Evolutionary conservation across 2,113 vertebrate species (phyloP).

Genomic region (Galemys pyrenaicus): DNA sequence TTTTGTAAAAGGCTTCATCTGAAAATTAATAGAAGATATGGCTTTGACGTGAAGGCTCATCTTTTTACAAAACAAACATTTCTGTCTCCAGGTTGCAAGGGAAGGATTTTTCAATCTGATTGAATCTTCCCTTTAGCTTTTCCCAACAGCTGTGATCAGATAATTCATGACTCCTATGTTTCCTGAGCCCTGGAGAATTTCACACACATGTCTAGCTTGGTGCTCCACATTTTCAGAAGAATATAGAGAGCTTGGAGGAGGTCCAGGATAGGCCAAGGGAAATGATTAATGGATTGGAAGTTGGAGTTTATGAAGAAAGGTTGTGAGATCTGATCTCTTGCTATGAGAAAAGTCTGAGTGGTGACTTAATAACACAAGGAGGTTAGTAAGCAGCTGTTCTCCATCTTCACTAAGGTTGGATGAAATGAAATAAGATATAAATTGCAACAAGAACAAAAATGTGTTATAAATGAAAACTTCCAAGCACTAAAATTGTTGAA

Average conservation of each 20-base stretch:
- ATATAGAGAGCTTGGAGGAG: conserved; percentile 73
- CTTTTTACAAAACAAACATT: conserved; percentile 26
- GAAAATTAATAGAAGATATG: conserved; percentile 15
- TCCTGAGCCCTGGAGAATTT: conserved; percentile 75
- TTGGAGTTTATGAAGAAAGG: conserved; percentile 71
- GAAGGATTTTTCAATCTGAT: conserved; percentile 57
- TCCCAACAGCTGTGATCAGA: conserved; percentile 69
- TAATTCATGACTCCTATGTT: conserved; percentile 68
- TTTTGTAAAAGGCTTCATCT: conserved; percentile 17
- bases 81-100: conserved; percentile 24
- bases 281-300: conserved; percentile 77
- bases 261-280: conserved; percentile 66
- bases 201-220: conserved; percentile 65
- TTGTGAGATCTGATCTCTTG: conserved; percentile 66
- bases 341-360: conserved; percentile 59
- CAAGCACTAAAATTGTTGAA: conserved; percentile 36
- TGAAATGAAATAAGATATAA: conserved; percentile 62
- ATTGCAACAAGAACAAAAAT: conserved; percentile 59
- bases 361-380: conserved; percentile 62
- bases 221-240: conserved; percentile 68
- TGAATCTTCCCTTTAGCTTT: conserved; percentile 64
- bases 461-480: conserved; percentile 30
- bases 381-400: conserved; percentile 68
- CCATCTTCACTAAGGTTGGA: conserved; percentile 64
- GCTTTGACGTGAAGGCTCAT: conserved; percentile 23